A percentile compares a stretch with the other conserved stretches of the same genome.
These are phyloP conservation scores for Chloroclystis v-ata DNA, from an alignment of 2,888 invertebrate species.

Conservation along the genomic window DNA sequence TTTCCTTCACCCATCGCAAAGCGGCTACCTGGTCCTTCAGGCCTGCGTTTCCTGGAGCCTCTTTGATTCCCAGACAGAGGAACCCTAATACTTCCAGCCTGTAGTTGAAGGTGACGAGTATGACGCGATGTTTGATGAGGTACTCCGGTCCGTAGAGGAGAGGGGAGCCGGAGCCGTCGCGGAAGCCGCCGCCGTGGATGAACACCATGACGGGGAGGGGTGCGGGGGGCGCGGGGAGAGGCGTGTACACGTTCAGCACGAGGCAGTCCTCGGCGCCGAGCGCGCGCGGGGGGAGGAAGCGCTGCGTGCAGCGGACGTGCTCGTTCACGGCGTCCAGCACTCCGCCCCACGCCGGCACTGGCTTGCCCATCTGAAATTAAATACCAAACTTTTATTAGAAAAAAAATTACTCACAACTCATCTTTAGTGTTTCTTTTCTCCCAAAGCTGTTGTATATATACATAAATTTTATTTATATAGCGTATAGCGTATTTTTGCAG, in stretches of 20 bases:
- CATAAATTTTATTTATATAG: no score
- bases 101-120: conserved; percentile 65
- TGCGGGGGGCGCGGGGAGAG: conserved; percentile 28
- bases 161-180: conserved; percentile 61
- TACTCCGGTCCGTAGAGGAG: conserved; percentile 62
- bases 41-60: conserved; percentile 65
- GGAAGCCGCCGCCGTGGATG: conserved; percentile 67
- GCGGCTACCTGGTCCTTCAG: conserved; percentile 68
- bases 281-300: conserved; percentile 43
- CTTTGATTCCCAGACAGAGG: conserved; percentile 58
- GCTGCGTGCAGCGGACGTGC: conserved; percentile 56
- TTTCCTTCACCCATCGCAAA: conserved; percentile 56
- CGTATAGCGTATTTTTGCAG: no score
- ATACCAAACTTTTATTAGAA: no score
- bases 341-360: conserved; percentile 52
- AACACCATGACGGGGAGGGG: conserved; percentile 64
- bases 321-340: conserved; percentile 52
- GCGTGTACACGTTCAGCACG: conserved; percentile 60
- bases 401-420: neutral
- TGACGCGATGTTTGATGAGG: conserved; percentile 52
- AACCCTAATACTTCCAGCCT: conserved; percentile 65
- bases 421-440: no score
- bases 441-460: no score
- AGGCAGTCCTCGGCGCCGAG: conserved; percentile 61
- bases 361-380: conserved; percentile 48